A percentile compares a stretch with the other conserved stretches of the same genome.
These are phyloP conservation scores for Cosmia trapezina DNA, from an alignment of 2,888 invertebrate genomes.

Conservation along the genomic window DNA sequence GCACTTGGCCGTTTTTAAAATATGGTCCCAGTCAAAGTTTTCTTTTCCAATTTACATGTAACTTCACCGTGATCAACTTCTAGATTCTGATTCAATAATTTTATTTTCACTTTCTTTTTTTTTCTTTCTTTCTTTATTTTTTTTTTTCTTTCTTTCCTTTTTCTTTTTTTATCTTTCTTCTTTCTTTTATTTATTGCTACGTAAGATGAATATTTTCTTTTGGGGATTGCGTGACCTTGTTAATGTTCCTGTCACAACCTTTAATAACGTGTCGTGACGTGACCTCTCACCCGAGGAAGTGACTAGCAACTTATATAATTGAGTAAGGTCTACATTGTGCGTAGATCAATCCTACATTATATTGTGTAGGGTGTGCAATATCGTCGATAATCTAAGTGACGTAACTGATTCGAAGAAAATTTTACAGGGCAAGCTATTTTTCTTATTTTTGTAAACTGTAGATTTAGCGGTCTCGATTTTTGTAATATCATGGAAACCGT, in stretches of 20 bases:
- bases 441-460: too few species aligned
- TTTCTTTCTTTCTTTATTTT: too few species aligned
- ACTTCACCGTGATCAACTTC: not conserved
- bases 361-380: not conserved
- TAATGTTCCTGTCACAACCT: constrained; percentile 15
- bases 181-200: not conserved
- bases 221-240: constrained; percentile 11
- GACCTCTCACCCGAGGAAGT: constrained; percentile 39
- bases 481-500: too few species aligned
- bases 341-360: not conserved
- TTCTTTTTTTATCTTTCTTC: too few species aligned
- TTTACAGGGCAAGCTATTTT: too few species aligned
- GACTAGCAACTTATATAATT: constrained; percentile 35
- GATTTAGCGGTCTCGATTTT: too few species aligned
- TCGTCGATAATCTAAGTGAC: too few species aligned
- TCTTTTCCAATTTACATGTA: not conserved
- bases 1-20: not conserved
- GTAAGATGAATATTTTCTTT: not conserved
- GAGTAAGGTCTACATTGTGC: constrained; percentile 9
- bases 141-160: too few species aligned
- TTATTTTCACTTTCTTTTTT: too few species aligned
- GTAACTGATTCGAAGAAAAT: too few species aligned
- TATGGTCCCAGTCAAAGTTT: not conserved
- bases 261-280: constrained; percentile 46
- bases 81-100: not conserved